phyloP scores from a whole-genome alignment of 2,888 invertebrate genomes.

The Lydus trimaculatus region DNA sequence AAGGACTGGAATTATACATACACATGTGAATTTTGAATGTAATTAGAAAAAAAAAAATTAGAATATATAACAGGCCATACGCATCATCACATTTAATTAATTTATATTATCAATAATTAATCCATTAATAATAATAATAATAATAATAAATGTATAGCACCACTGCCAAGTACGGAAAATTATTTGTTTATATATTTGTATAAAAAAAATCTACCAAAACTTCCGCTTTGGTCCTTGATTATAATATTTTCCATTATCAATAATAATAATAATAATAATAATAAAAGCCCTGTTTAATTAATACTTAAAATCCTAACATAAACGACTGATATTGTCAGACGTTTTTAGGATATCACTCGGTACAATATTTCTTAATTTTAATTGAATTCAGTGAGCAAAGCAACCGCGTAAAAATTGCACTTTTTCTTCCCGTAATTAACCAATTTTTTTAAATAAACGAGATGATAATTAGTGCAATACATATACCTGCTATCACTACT shows the following conservation, averaged over 20 bases:
- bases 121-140: constrained; percentile 47
- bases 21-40: constrained; percentile 28
- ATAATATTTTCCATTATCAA: constrained; percentile 32
- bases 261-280: constrained; percentile 40
- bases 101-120: too few relatives aligned
- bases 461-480: constrained; percentile 49
- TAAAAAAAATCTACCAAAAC: constrained; percentile 59
- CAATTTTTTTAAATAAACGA: constrained; percentile 45
- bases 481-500: constrained; percentile 50
- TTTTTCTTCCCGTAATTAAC: constrained; percentile 38
- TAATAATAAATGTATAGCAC: constrained; percentile 50
- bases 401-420: constrained; percentile 44
- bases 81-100: constrained; percentile 23
- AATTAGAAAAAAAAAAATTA: constrained; percentile 7
- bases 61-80: constrained; percentile 28
- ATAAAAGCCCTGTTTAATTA: constrained; percentile 56
- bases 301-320: constrained; percentile 51
- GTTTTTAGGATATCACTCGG: constrained; percentile 16
- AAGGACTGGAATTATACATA: constrained; percentile 59
- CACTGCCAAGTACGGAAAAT: constrained; percentile 58
- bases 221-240: constrained; percentile 57
- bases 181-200: constrained; percentile 39
- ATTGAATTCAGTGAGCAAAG: constrained; percentile 29
- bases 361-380: not conserved
- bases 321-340: constrained; percentile 10